Base-by-base conservation (phyloP, 23 tunicate species). In the Ascidia mentula region DNA sequence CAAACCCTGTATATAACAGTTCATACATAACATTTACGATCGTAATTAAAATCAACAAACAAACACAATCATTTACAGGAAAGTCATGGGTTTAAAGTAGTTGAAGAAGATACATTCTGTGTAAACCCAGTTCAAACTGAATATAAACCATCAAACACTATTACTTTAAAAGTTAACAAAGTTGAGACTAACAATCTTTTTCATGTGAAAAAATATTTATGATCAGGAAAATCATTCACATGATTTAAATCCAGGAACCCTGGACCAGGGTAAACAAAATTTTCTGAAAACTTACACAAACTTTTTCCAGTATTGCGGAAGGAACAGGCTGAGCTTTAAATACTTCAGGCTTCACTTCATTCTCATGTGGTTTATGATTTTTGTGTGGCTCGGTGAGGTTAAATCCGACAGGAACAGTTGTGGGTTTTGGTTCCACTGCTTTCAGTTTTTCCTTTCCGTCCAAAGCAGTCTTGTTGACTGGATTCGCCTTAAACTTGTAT, bases 281-380 rank as follows among this genome's bases (percentile, higher is more conserved):
- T n/a, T n/a, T n/a, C n/a, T n/a, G n/a, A 9, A 53, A 33, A 71
- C 38, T 71, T 46, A 35, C 86, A 35, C 45, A 31, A 34, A 77
- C 71, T 73, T 82, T 82, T 33, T 73, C 86, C 34, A 69, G 59
- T 28, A 82, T 20, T 22, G 40, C 32, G 33, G 34, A 6, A 30
- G 86, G 86, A 1, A 82, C 72, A n/a, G 86, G 79, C 32, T 82
- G 86, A 46, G 86, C 86, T 73, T 73, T 73, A 26, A 82, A 82
- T 28, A 79, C 79, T 18, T 73, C 20, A 6, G 86, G 86, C 39
- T 53, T 73, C n/a, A 33, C 72, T 18, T 33, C 46, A 1, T 73
- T 38, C 35, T 45, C 40, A 69, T 45, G 69, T 0, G 71, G 8
- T 7, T 30, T 42, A 31, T 70, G 85, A 20, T 24, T 28, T 38